A percentile compares a stretch with the other conserved stretches of the same genome.
Evolutionary conservation across 2,113 vertebrate genomes (phyloP).

Genomic region (Neolamprologus toae): DNA sequence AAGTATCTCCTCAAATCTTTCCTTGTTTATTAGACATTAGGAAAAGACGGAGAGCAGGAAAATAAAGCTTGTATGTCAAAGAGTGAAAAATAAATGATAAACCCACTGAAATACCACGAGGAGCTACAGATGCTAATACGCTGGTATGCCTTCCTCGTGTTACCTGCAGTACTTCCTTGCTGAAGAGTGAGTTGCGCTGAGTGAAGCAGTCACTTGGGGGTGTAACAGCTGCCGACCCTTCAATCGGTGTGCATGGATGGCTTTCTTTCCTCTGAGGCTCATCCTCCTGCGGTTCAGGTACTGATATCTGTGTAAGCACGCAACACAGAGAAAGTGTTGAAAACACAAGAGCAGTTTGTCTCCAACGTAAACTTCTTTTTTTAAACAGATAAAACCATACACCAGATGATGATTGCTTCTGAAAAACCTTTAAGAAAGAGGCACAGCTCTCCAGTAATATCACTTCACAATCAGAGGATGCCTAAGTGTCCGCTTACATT

Average conservation of each 20-base stretch:
- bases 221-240: neutral
- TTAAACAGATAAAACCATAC: neutral
- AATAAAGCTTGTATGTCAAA: neutral
- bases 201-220: conserved; percentile 54
- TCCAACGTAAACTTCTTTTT: neutral
- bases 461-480: neutral
- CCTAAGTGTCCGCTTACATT: neutral
- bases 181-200: conserved; percentile 65
- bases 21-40: neutral
- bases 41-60: neutral
- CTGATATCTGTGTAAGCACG: conserved; percentile 31
- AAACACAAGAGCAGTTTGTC: neutral
- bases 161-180: conserved; percentile 69
- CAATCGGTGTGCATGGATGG: neutral
- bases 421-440: neutral
- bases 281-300: conserved; percentile 13
- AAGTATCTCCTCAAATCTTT: neutral
- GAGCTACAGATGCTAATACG: neutral
- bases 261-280: conserved; percentile 23
- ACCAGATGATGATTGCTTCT: neutral
- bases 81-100: neutral
- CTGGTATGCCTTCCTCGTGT: neutral
- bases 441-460: neutral
- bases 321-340: neutral
- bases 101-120: neutral